Evolutionary conservation across 2,113 vertebrate species (phyloP).

Genomic region (Scortum barcoo): DNA sequence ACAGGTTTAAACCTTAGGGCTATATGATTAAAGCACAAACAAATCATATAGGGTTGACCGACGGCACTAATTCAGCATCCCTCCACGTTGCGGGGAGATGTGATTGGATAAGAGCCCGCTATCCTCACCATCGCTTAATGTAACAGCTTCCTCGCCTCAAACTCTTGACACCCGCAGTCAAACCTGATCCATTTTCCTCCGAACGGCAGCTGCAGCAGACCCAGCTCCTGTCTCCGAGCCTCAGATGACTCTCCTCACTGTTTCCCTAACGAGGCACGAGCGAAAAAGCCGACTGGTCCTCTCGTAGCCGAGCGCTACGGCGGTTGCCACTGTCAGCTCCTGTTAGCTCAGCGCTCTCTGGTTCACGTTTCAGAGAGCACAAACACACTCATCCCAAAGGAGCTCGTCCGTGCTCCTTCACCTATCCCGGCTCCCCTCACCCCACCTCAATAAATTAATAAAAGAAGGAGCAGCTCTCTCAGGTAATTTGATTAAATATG

Average conservation of each 20-base stretch:
- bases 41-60: constrained; percentile 49
- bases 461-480: constrained; percentile 73
- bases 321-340: constrained; percentile 79
- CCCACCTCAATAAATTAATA: constrained; percentile 80
- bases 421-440: constrained; percentile 30
- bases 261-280: constrained; percentile 76
- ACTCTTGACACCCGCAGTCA: constrained; percentile 66
- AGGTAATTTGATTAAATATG: constrained; percentile 85
- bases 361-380: constrained; percentile 73
- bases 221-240: constrained; percentile 60
- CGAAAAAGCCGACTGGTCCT: constrained; percentile 75
- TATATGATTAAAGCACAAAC: constrained; percentile 58
- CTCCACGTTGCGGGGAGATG: background rate
- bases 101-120: constrained; percentile 46
- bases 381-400: constrained; percentile 76
- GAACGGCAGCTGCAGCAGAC: constrained; percentile 46
- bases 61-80: constrained; percentile 49
- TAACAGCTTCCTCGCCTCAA: constrained; percentile 58
- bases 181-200: constrained; percentile 47
- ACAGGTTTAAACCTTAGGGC: constrained; percentile 47
- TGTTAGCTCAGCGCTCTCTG: constrained; percentile 76
- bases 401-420: constrained; percentile 69
- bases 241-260: constrained; percentile 70
- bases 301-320: constrained; percentile 65
- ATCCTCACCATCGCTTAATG: constrained; percentile 40